Conservation (phyloP, 2,113 vertebrate genomes). For the Sceloporus undulatus region DNA sequence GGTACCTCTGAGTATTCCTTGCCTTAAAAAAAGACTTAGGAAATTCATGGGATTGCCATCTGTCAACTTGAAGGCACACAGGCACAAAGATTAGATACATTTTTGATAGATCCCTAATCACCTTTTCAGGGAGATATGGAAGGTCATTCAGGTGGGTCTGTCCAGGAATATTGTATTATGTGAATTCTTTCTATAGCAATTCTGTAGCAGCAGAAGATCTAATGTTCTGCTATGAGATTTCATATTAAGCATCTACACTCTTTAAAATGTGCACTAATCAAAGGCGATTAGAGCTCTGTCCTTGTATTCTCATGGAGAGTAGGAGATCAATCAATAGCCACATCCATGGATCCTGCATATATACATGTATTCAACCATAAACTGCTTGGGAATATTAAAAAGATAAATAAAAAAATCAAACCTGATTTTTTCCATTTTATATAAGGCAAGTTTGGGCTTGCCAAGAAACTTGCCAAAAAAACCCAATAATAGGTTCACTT, state of each 20-base stretch:
- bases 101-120: slow-evolving; percentile 38
- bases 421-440: too few species aligned
- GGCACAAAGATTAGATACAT: background rate
- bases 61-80: too few species aligned
- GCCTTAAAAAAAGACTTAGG: background rate
- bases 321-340: background rate
- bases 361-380: too few species aligned
- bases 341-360: too few species aligned
- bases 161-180: background rate
- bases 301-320: background rate
- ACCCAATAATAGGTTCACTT: too few species aligned
- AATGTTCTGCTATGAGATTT: slow-evolving; percentile 23
- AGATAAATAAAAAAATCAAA: too few species aligned
- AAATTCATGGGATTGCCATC: too few species aligned
- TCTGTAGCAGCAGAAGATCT: background rate
- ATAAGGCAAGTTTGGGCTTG: too few species aligned
- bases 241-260: slow-evolving; percentile 22
- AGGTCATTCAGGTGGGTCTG: background rate
- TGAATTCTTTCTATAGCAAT: background rate
- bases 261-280: background rate
- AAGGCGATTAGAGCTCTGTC: background rate
- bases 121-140: background rate
- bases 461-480: background rate
- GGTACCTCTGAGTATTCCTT: too few species aligned
- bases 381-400: too few species aligned